Evolutionary conservation across 2,113 vertebrate genomes (phyloP), one percentile per base, ranked within the genome.

Genomic region (Aspidoscelis tigris): DNA sequence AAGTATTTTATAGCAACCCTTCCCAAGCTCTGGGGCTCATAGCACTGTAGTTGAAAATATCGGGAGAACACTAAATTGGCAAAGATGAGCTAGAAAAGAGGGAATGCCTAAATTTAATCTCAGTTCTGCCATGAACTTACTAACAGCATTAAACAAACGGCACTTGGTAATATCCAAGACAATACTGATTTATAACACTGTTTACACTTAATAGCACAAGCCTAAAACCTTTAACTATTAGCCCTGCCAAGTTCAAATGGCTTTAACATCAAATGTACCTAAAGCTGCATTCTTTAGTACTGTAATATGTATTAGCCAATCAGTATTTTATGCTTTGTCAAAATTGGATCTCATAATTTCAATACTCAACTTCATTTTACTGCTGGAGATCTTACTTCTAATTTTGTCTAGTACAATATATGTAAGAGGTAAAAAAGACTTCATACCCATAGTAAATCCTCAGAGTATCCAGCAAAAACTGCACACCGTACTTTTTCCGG

Each of bases 361-460:
- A 16, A n/a, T 71, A 39, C 14, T 20, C 39, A 1, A 18, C 16
- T 20, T 22, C 43, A 47, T 11, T 73, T 73, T 10, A 47, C 43
- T 10, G 21, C 12, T 20, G 2, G 71, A 21, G 71, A 24, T 22
- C 41, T 44, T 70, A 70, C n/a, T 16, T 61, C 8, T 12, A 11
- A 69, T n/a, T 69, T n/a, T 69, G 12, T 69, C 26, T 33, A 11
- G 66, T 10, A 69, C n/a, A 68, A 33, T 10, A 44, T 6, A 78
- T 1, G 87, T 84, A 44, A 78, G 43, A 87, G n/a, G 22, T 73
- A 83, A 6, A 14, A 86, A 87, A 70, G 71, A 88, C 55, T 22
- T 86, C 95, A 93, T 95, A 99, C 99, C 99, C 97, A 75, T 99
- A 99, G 93, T 98, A 98, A 89, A 99, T 97, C 72, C 98, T 97